These are phyloP conservation scores for Phorcus lineatus DNA, from an alignment of 2,888 invertebrate genomes.

Conservation along the genomic window DNA sequence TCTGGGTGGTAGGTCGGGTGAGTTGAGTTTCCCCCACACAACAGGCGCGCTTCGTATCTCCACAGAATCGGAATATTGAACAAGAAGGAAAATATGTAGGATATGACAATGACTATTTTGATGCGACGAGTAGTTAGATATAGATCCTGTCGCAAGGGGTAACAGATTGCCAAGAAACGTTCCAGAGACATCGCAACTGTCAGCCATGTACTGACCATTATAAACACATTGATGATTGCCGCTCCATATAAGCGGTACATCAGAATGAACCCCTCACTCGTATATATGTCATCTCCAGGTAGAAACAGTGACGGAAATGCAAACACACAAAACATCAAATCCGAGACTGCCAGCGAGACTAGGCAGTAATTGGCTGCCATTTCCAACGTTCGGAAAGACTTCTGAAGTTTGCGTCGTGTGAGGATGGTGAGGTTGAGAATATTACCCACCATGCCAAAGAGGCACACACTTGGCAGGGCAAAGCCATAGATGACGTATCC, in stretches of 20 bases:
- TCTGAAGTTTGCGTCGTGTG: conserved; percentile 78
- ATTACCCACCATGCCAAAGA: conserved; percentile 86
- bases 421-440: conserved; percentile 86
- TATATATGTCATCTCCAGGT: conserved; percentile 77
- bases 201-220: conserved; percentile 86
- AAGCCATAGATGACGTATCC: conserved; percentile 59
- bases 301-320: conserved; percentile 79
- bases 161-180: conserved; percentile 85
- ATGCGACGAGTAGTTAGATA: conserved; percentile 80
- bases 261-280: conserved; percentile 75
- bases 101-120: conserved; percentile 80
- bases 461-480: conserved; percentile 83
- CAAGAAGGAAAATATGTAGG: conserved; percentile 81
- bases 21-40: not conserved
- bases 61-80: conserved; percentile 81
- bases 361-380: conserved; percentile 86
- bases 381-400: conserved; percentile 81
- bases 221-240: conserved; percentile 70
- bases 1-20: conserved; percentile 31
- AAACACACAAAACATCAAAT: conserved; percentile 79
- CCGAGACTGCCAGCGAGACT: conserved; percentile 86
- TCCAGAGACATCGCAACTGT: conserved; percentile 85
- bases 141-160: conserved; percentile 83
- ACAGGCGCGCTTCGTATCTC: conserved; percentile 52
- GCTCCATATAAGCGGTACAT: conserved; percentile 66